Base-by-base conservation (phyloP, 2,888 invertebrate genomes). In the Noctua fimbriata region DNA sequence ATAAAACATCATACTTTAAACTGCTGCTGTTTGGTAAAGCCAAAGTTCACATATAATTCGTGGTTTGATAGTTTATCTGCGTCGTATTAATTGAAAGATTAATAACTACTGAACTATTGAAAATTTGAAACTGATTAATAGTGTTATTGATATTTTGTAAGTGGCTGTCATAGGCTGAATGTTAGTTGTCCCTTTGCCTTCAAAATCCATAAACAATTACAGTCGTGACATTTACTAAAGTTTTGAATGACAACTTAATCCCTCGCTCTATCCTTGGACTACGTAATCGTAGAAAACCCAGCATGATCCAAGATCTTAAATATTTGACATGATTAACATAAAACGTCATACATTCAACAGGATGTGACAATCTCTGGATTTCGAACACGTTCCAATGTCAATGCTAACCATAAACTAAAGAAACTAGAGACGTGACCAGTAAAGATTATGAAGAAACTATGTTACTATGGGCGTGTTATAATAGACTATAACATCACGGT, bases 341-440 rank as follows among this genome's bases (percentile, higher is more conserved):
- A 82, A 76, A 74, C 63, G 63, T 78, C 81, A 86, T 21, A 80
- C 49, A 74, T 76, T 81, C 24, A 86, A 87, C 89, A 90, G 89
- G 89, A 89, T 85, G 80, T 85, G 79, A 76, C 65, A 73, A 77
- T 81, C 80, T 85, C 79, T 85, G 82, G 81, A 89, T 88, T 89
- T 88, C 66, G 76, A 73, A 76, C 89, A 89, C 89, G 90, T 90
- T 44, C 85, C 85, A 89, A 89, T 85, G 90, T 89, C 90, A 89
- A 76, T 83, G 86, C 28, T 78, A 81, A 81, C 84, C 89, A 90
- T 90, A 88, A 87, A 87, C 81, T 85, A 87, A 69, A 65, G 77
- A 78, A 41, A 75, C 82, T 77, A 86, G 78, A 79, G 83, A 90
- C 90, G 90, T 90, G 89, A 89, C 87, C 74, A 80, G 89, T 87